Percentiles rank a stretch among this genome's conserved stretches.
These are phyloP conservation scores for Leptothorax acervorum DNA, from an alignment of 2,888 invertebrate species.

Conservation along the genomic window DNA sequence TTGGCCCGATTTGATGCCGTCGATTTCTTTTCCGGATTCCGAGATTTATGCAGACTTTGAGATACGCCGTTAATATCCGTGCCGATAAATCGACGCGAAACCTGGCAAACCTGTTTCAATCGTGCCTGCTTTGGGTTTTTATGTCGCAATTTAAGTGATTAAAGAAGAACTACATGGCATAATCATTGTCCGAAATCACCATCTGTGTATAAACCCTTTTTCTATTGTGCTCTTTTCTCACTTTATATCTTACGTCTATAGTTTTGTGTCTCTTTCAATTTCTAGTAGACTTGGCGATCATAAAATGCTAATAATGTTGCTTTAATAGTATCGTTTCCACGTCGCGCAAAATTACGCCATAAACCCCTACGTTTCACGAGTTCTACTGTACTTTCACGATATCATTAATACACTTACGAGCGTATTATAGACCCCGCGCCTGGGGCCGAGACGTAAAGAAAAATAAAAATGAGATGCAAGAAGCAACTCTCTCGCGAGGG, in stretches of 20 bases:
- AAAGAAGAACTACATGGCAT: neutral
- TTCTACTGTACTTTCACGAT: constrained; percentile 16
- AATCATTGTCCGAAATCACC: neutral
- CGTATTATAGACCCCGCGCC: neutral
- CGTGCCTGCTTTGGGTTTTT: constrained; percentile 21
- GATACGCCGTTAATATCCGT: constrained; percentile 48
- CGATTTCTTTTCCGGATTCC: constrained; percentile 57
- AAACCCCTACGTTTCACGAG: constrained; percentile 18
- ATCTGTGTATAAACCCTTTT: neutral
- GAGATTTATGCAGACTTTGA: constrained; percentile 61
- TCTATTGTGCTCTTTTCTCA: constrained; percentile 12
- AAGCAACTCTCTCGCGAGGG: neutral
- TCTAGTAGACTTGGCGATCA: neutral
- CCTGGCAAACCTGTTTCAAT: constrained; percentile 36
- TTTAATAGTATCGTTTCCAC: constrained; percentile 12
- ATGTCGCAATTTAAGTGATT: constrained; percentile 19
- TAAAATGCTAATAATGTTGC: constrained; percentile 27
- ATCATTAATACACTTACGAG: neutral
- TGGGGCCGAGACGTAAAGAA: too few species aligned
- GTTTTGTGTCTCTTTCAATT: constrained; percentile 1
- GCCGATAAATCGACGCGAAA: constrained; percentile 44
- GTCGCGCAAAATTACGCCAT: neutral
- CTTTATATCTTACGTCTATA: constrained; percentile 6
- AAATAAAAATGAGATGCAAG: neutral
- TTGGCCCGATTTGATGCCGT: constrained; percentile 26